Conservation (phyloP, 2,113 vertebrate genomes). For the Bombycilla garrulus region DNA sequence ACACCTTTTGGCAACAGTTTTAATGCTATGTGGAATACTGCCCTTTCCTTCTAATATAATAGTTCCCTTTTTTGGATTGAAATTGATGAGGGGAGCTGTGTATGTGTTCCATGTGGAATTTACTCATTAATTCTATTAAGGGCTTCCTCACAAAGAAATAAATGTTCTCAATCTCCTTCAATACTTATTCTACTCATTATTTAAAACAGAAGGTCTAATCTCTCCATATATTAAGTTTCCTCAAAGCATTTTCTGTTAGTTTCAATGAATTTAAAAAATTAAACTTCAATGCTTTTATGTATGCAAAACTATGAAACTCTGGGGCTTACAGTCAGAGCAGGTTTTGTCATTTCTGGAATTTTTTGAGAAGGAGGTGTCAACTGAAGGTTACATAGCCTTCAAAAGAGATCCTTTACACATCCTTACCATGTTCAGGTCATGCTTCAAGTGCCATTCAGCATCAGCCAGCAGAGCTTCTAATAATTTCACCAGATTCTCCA, state of each 20-base stretch:
- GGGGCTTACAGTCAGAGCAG: neutral
- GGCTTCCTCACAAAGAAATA: conserved; percentile 29
- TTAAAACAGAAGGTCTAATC: conserved; percentile 23
- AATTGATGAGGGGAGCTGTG: neutral
- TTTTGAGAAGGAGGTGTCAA: neutral
- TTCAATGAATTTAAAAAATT: conserved; percentile 31
- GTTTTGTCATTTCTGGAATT: neutral
- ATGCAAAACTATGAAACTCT: neutral
- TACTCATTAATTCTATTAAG: conserved; percentile 58
- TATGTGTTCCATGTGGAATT: conserved; percentile 6
- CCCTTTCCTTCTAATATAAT: neutral
- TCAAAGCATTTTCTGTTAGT: conserved; percentile 41
- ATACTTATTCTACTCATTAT: conserved; percentile 20
- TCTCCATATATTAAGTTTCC: conserved; percentile 16
- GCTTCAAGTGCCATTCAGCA: neutral
- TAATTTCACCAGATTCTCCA: neutral
- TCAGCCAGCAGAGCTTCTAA: neutral
- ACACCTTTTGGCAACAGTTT: neutral
- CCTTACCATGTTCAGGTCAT: neutral
- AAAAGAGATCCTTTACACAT: neutral
- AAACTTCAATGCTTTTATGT: neutral
- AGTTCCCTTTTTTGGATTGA: neutral
- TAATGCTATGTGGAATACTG: neutral
- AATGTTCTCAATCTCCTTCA: conserved; percentile 58
- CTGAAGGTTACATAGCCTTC: neutral